Evolutionary conservation across 2,797 vertebrate species (phyloP).

Genomic region (Silurus aristotelis): DNA sequence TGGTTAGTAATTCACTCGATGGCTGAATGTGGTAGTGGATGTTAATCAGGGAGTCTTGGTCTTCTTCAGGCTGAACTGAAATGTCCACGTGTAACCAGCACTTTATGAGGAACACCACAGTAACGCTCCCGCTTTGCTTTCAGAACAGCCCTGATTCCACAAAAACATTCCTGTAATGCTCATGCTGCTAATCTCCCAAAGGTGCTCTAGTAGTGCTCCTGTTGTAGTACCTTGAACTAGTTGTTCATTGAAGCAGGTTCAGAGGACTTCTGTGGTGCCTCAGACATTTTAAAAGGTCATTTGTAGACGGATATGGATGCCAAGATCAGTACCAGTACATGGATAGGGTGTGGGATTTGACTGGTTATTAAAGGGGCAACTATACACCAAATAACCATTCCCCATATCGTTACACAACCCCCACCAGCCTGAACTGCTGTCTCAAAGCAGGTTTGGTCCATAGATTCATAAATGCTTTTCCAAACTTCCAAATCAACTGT

Average conservation of each 20-base stretch:
- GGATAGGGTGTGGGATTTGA: not conserved
- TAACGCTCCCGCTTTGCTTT: too few relatives aligned
- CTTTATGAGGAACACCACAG: not conserved
- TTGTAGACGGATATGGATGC: not conserved
- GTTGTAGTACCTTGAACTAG: not conserved
- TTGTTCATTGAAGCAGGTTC: not conserved
- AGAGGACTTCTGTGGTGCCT: not conserved
- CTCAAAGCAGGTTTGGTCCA: not conserved
- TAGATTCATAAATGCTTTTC: not conserved
- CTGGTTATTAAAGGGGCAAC: not conserved
- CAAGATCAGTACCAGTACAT: not conserved
- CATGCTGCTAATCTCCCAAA: not conserved
- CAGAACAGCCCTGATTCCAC: not conserved
- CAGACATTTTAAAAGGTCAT: not conserved
- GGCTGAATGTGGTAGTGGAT: not conserved
- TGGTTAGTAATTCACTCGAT: not conserved
- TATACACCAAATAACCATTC: not conserved
- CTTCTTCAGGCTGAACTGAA: not conserved
- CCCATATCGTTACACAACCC: not conserved
- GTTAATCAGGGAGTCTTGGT: not conserved
- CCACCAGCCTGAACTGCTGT: not conserved
- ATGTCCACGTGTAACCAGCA: not conserved
- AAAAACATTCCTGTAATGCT: not conserved
- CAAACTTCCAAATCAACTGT: not conserved
- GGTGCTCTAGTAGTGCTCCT: not conserved